Evolutionary conservation across 2,888 invertebrate genomes (phyloP).

Genomic region (Ischnura elegans): DNA sequence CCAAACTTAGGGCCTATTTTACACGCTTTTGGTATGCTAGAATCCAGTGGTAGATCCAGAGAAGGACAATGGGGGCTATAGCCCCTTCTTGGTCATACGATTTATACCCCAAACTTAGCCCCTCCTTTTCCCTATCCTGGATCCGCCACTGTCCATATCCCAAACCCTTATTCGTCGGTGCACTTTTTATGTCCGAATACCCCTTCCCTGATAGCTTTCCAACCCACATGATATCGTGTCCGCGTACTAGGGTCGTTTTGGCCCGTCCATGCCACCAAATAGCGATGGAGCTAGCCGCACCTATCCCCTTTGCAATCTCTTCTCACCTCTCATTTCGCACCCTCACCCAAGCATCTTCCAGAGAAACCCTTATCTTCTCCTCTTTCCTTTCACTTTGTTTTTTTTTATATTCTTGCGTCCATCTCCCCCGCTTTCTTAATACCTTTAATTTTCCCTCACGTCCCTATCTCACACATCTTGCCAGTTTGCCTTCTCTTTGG

Average conservation of each 20-base stretch:
- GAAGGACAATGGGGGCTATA: no score
- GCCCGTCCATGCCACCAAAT: not conserved
- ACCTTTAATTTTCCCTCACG: not conserved
- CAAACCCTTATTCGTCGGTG: not conserved
- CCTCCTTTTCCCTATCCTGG: no score
- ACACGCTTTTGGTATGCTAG: no score
- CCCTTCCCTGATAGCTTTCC: not conserved
- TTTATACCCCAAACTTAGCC: no score
- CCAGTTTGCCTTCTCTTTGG: not conserved
- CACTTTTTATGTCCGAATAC: not conserved
- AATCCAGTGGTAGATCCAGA: no score
- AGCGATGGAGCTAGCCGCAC: not conserved
- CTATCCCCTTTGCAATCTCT: not conserved
- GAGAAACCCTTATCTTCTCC: not conserved
- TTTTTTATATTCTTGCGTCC: not conserved
- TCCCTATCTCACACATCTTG: not conserved
- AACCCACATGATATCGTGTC: not conserved
- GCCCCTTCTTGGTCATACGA: no score
- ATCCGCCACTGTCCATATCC: no score
- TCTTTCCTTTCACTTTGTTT: not conserved
- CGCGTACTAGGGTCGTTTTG: not conserved
- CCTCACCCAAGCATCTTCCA: no score
- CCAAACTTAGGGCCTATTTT: no score
- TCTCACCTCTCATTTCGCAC: not conserved
- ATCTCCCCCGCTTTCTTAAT: not conserved